phyloP scores from a whole-genome alignment of 2,113 vertebrate genomes.

The Noturus placidus region DNA sequence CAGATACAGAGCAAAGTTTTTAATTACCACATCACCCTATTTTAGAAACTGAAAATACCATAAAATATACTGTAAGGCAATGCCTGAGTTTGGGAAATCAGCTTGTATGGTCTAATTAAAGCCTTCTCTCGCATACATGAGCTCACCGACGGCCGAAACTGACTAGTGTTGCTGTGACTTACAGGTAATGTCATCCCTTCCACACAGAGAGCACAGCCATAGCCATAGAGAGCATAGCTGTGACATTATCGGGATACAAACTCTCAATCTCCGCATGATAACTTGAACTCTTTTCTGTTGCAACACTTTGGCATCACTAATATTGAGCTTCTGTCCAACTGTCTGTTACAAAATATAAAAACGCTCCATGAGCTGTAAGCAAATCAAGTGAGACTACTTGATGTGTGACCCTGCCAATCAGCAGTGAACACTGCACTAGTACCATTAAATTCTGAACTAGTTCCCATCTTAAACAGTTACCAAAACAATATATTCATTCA shows the following conservation, averaged over 20 bases:
- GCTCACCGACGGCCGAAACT: not conserved
- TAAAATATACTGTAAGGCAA: not conserved
- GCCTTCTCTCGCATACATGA: not conserved
- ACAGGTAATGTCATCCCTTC: not conserved
- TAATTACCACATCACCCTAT: not conserved
- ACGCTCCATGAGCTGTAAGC: too few species aligned
- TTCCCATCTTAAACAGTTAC: not conserved
- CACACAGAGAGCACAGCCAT: not conserved
- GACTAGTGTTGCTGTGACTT: not conserved
- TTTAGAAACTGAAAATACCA: not conserved
- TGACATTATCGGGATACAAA: too few species aligned
- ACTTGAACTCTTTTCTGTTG: too few species aligned
- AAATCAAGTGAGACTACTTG: not conserved
- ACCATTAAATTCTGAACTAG: not conserved
- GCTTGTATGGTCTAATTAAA: conserved; percentile 2
- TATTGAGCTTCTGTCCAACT: too few species aligned
- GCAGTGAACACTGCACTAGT: not conserved
- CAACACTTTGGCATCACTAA: too few species aligned
- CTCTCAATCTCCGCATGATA: too few species aligned
- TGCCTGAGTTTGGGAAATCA: conserved; percentile 1
- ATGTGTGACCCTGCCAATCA: too few species aligned
- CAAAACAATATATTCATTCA: not conserved
- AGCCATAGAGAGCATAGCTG: too few species aligned
- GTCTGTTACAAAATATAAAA: too few species aligned
- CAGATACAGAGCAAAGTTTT: not conserved